Conservation (phyloP, 1,140 invertebrate genomes). For the Coboldia fuscipes region DNA sequence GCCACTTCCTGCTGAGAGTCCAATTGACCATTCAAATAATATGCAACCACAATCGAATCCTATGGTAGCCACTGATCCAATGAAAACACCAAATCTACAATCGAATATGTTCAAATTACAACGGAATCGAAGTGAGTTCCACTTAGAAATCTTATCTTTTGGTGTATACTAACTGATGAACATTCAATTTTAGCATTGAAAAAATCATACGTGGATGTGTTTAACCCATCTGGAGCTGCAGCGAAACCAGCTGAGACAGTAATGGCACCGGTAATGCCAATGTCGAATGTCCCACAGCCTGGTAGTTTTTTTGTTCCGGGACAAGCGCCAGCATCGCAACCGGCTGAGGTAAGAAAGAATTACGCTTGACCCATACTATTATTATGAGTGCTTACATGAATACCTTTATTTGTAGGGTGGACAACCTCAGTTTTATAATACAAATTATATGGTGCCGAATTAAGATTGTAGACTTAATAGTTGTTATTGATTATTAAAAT, state of each 20-base stretch:
- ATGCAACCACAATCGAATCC: constrained; percentile 14
- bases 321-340: not conserved
- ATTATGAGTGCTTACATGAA: no score
- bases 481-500: no score
- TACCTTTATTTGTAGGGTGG: no score
- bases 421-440: no score
- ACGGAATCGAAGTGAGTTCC: constrained; percentile 41
- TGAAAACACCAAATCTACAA: constrained; percentile 23
- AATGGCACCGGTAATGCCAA: constrained; percentile 25
- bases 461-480: no score
- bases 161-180: not conserved
- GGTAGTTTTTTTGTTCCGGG: constrained; percentile 22
- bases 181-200: constrained; percentile 32
- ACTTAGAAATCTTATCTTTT: not conserved
- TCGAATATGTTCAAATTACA: constrained; percentile 59
- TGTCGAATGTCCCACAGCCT: constrained; percentile 13
- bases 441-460: no score
- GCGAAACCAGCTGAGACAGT: constrained; percentile 21
- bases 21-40: constrained; percentile 7
- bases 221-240: constrained; percentile 41
- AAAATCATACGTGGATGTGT: constrained; percentile 68
- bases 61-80: constrained; percentile 11
- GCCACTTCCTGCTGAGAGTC: constrained; percentile 4
- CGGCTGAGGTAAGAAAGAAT: not conserved
- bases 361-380: no score